Percentiles rank a stretch among this genome's conserved stretches.
Evolutionary conservation across 2,113 vertebrate species (phyloP).

Genomic region (Anhinga rufa): DNA sequence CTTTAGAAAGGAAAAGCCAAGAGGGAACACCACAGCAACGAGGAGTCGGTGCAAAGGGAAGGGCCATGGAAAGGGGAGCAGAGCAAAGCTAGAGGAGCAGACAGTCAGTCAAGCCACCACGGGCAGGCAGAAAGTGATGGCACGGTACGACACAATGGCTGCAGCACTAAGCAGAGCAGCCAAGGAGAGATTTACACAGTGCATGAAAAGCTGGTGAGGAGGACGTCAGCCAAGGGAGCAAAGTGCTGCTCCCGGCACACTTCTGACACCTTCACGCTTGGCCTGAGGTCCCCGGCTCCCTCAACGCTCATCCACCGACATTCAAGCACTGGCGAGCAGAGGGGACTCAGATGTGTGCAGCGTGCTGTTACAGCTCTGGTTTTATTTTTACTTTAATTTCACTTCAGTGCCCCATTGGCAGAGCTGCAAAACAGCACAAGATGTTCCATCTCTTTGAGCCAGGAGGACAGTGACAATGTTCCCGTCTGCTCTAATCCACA

Average conservation of each 20-base stretch:
- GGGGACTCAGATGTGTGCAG: not conserved
- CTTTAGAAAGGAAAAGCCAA: not conserved
- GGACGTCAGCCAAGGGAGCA: not conserved
- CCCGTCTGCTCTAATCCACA: not conserved
- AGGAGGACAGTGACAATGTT: not conserved
- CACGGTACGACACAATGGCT: accelerated
- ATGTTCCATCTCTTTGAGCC: not conserved
- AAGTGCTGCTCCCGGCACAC: not conserved
- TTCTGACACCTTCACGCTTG: not conserved
- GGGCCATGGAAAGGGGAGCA: not conserved
- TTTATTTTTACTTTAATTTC: not conserved
- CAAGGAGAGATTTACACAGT: not conserved
- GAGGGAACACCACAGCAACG: not conserved
- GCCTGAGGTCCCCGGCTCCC: not conserved
- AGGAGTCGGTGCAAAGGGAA: not conserved
- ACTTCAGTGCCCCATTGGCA: not conserved
- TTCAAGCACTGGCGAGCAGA: not conserved
- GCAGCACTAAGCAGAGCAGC: not conserved
- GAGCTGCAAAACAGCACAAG: not conserved
- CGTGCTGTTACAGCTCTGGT: not conserved
- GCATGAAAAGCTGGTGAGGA: not conserved
- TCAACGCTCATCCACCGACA: not conserved
- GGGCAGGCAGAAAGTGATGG: not conserved
- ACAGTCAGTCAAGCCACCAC: not conserved
- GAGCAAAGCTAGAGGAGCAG: not conserved